Conservation (phyloP, 2,797 vertebrate genomes). For the Morelia viridis region DNA sequence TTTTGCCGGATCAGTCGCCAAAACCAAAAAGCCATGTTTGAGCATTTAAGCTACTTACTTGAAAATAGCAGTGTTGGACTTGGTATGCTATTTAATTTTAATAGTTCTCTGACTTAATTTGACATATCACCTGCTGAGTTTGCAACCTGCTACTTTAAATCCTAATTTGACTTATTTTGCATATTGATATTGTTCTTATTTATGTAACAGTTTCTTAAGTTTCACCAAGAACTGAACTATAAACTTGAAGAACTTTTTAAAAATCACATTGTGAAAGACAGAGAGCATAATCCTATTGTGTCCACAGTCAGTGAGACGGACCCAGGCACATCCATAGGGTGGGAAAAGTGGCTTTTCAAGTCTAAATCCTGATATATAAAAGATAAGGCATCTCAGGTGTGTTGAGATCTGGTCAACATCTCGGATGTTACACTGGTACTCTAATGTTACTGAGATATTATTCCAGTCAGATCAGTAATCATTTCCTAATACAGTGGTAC, state of each 20-base stretch:
- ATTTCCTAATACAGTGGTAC: background rate
- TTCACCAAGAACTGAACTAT: background rate
- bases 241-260: slow-evolving; percentile 10
- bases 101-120: background rate
- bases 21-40: slow-evolving; percentile 99
- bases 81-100: slow-evolving; percentile 74
- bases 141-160: background rate
- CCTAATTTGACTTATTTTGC: background rate
- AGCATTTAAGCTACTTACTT: slow-evolving; percentile 96
- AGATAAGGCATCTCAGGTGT: background rate
- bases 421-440: background rate
- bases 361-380: background rate
- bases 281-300: background rate
- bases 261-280: background rate
- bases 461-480: background rate
- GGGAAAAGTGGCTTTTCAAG: background rate
- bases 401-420: background rate
- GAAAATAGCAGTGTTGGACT: slow-evolving; percentile 97
- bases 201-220: background rate
- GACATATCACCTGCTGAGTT: background rate
- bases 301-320: background rate
- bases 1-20: slow-evolving; percentile 98
- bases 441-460: background rate
- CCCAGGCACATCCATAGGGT: background rate
- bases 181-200: background rate